Conservation (phyloP, 1,140 invertebrate genomes). For the Pristionchus pacificus region DNA sequence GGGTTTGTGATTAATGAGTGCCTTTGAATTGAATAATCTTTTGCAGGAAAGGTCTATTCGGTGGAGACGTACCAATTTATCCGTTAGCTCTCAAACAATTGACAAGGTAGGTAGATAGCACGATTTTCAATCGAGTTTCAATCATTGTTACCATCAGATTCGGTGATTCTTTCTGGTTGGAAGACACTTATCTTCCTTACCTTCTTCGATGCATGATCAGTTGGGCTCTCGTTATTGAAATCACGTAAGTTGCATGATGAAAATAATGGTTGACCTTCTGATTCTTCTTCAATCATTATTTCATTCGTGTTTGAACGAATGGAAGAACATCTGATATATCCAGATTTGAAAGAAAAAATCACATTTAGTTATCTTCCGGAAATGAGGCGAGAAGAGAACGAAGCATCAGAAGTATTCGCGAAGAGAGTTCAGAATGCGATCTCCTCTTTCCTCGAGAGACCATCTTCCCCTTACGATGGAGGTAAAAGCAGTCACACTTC, state of each 20-base stretch:
- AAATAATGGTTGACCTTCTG: not conserved
- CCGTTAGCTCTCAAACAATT: conserved; percentile 32
- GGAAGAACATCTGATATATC: too few species aligned
- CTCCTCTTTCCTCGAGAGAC: too few species aligned
- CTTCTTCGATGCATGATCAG: conserved; percentile 24
- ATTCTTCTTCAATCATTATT: not conserved
- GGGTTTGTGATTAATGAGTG: too few species aligned
- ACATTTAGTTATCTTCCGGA: not conserved
- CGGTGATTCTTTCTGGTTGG: conserved; percentile 31
- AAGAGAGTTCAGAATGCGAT: too few species aligned
- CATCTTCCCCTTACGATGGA: too few species aligned
- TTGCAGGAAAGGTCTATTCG: conserved; percentile 28
- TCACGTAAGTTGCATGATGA: not conserved
- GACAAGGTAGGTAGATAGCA: conserved; percentile 19
- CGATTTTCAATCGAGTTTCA: not conserved
- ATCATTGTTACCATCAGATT: conserved; percentile 22
- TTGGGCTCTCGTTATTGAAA: conserved; percentile 9
- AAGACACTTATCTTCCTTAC: conserved; percentile 27
- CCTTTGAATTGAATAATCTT: too few species aligned
- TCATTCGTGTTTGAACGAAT: too few species aligned
- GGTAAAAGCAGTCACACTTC: too few species aligned
- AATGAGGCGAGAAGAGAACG: not conserved
- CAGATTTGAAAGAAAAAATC: not conserved
- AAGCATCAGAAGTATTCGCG: not conserved
- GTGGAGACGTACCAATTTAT: conserved; percentile 23